phyloP scores from a whole-genome alignment of 1,140 invertebrate genomes.

The Melanaphis sacchari region DNA sequence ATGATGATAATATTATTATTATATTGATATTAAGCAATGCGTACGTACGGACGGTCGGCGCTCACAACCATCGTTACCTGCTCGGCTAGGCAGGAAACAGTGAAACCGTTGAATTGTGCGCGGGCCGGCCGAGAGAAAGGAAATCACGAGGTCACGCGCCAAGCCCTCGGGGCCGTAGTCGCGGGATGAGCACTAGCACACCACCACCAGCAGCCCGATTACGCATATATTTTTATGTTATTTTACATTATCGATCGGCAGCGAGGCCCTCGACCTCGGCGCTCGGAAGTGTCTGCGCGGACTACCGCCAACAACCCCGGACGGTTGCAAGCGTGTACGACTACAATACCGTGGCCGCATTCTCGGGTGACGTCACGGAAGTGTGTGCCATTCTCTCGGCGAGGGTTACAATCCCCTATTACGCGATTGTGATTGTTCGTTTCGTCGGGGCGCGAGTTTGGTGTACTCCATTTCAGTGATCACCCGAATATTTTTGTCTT shows the following conservation, averaged over 20 bases:
- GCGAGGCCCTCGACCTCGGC: slow-evolving; percentile 27
- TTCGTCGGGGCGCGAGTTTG: neutral
- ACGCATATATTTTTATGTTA: neutral
- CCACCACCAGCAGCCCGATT: neutral
- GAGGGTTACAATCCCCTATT: neutral
- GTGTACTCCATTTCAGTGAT: neutral
- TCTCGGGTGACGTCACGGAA: slow-evolving; percentile 24
- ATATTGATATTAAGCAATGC: neutral
- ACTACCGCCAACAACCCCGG: neutral
- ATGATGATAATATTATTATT: neutral
- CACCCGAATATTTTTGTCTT: neutral
- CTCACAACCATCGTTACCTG: neutral
- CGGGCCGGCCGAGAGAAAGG: slow-evolving; percentile 39
- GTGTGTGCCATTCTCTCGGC: neutral
- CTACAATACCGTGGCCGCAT: neutral
- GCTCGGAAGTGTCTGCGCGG: neutral
- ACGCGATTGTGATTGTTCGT: neutral
- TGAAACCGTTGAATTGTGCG: slow-evolving; percentile 36
- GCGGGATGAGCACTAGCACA: neutral
- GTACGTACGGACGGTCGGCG: neutral
- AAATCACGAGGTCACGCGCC: slow-evolving; percentile 55
- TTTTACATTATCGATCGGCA: slow-evolving; percentile 45
- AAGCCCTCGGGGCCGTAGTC: neutral
- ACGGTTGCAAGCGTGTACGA: neutral
- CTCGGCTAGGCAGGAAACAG: neutral